Conservation (phyloP, 2,797 vertebrate genomes). For the Protosalanx chinensis region DNA sequence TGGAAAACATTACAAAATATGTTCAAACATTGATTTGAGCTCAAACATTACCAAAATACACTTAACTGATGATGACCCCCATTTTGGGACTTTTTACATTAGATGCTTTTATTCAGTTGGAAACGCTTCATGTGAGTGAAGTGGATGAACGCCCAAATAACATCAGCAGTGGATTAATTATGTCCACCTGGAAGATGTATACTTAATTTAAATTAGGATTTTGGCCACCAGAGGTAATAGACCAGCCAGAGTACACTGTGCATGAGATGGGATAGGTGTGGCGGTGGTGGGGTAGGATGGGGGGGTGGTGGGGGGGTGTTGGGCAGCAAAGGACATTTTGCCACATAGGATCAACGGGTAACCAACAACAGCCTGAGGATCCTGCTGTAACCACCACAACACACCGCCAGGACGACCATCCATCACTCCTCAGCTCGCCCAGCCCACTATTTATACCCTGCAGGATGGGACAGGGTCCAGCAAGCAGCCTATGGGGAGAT, state of each 20-base stretch:
- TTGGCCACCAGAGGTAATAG: conserved; percentile 33
- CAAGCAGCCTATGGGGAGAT: conserved; percentile 38
- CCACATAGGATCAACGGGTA: conserved; percentile 52
- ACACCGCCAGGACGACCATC: conserved; percentile 56
- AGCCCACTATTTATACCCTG: conserved; percentile 67
- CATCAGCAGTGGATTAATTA: conserved; percentile 45
- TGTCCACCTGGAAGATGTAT: conserved; percentile 33
- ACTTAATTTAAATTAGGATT: conserved; percentile 16
- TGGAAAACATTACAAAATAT: background rate
- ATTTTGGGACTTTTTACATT: too few relatives aligned
- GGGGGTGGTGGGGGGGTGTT: too few relatives aligned
- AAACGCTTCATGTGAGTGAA: background rate
- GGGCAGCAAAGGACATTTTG: conserved; percentile 59
- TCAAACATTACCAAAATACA: background rate
- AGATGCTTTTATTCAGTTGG: too few relatives aligned
- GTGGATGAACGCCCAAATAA: conserved; percentile 35
- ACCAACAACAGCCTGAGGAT: conserved; percentile 68
- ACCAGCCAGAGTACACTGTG: conserved; percentile 39
- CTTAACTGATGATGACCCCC: too few relatives aligned
- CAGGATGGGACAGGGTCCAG: conserved; percentile 39
- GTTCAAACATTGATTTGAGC: background rate
- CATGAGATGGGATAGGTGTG: conserved; percentile 5
- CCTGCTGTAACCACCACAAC: conserved; percentile 60
- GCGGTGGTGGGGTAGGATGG: conserved; percentile 20
- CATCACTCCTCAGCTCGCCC: conserved; percentile 69